phyloP scores from a whole-genome alignment of 2,113 vertebrate species.

The Albula glossodonta region DNA sequence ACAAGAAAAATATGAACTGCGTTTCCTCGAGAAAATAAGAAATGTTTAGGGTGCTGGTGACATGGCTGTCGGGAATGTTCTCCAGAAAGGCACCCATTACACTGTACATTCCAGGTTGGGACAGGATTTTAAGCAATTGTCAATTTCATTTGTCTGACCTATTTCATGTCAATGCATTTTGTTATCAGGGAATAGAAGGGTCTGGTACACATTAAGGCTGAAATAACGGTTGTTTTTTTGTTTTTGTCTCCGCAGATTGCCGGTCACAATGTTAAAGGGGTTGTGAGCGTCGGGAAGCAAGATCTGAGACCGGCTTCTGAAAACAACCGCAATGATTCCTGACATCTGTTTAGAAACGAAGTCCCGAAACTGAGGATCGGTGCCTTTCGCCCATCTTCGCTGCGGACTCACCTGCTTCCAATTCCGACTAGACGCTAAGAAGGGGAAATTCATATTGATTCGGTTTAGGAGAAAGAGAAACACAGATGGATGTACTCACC shows the following conservation, averaged over 20 bases:
- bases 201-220: neutral
- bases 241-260: slow-evolving; percentile 73
- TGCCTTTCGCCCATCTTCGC: slow-evolving; percentile 21
- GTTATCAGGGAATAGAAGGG: too few species aligned
- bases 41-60: too few species aligned
- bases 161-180: too few species aligned
- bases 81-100: too few species aligned
- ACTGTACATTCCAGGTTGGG: too few species aligned
- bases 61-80: too few species aligned
- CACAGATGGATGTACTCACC: slow-evolving; percentile 44
- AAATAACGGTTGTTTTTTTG: slow-evolving; percentile 58
- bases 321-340: slow-evolving; percentile 55
- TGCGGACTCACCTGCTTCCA: slow-evolving; percentile 46
- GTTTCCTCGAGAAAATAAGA: too few species aligned
- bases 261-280: slow-evolving; percentile 45
- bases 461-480: slow-evolving; percentile 38
- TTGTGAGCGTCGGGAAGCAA: slow-evolving; percentile 55
- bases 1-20: too few species aligned
- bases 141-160: too few species aligned
- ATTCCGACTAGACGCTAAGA: slow-evolving; percentile 50
- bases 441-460: slow-evolving; percentile 8
- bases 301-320: slow-evolving; percentile 59
- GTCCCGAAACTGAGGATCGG: slow-evolving; percentile 59
- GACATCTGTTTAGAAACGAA: slow-evolving; percentile 55
- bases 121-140: too few species aligned